Evolutionary conservation across 1,140 invertebrate genomes (phyloP).

Genomic region (Leptinotarsa undecemlineata): DNA sequence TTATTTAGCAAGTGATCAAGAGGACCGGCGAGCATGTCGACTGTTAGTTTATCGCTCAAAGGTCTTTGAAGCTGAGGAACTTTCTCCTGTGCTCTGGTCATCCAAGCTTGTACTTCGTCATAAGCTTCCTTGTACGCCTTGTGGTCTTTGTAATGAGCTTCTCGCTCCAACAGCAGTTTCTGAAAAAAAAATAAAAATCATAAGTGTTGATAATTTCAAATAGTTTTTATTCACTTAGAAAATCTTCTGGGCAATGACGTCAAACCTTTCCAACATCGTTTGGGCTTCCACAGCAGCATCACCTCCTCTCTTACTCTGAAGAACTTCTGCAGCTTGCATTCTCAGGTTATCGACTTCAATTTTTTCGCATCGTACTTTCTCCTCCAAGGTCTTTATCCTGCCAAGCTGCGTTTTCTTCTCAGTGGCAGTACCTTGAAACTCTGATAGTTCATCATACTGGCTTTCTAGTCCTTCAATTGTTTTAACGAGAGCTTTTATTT

Average conservation of each 20-base stretch:
- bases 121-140: constrained; percentile 85
- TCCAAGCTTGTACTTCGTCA: constrained; percentile 84
- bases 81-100: constrained; percentile 84
- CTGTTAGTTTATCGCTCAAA: constrained; percentile 82
- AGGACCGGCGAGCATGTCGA: constrained; percentile 85
- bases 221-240: constrained; percentile 56
- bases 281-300: constrained; percentile 82
- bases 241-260: constrained; percentile 70
- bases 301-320: constrained; percentile 81
- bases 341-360: constrained; percentile 90
- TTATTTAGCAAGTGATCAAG: constrained; percentile 85
- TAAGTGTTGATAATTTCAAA: constrained; percentile 22
- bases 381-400: constrained; percentile 81
- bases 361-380: constrained; percentile 88
- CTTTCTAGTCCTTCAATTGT: constrained; percentile 77
- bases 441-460: constrained; percentile 72
- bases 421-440: constrained; percentile 77
- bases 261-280: constrained; percentile 80
- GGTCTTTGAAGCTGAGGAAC: constrained; percentile 83
- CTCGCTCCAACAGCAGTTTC: constrained; percentile 75
- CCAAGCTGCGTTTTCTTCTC: constrained; percentile 87
- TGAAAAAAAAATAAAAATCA: constrained; percentile 50
- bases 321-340: constrained; percentile 84
- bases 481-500: constrained; percentile 83
- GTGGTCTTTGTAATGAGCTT: constrained; percentile 87